These are phyloP conservation scores for Arctia plantaginis DNA, from an alignment of 2,888 invertebrate genomes.

Conservation along the genomic window DNA sequence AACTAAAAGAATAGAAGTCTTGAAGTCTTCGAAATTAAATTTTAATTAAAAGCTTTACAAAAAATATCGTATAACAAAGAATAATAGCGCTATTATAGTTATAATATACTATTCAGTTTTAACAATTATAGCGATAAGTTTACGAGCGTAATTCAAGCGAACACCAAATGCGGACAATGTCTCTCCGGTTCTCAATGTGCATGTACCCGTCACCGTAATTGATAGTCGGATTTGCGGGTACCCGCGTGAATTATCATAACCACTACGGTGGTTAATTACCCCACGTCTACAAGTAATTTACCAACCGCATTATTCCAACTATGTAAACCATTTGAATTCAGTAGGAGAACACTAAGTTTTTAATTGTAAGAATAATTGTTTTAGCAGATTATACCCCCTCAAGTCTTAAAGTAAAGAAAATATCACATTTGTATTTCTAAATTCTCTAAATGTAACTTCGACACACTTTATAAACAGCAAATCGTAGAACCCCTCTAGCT, in stretches of 20 bases:
- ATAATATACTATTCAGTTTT: not conserved
- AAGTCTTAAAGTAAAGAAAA: not conserved
- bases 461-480: too few species aligned
- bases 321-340: conserved; percentile 37
- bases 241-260: conserved; percentile 79
- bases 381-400: not conserved
- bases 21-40: not conserved
- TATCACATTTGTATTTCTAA: not conserved
- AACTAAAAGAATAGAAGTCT: not conserved
- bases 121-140: not conserved
- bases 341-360: not conserved
- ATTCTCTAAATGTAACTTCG: not conserved
- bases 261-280: conserved; percentile 76
- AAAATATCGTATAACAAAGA: not conserved
- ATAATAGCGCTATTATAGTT: not conserved
- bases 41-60: not conserved
- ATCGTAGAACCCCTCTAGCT: too few species aligned
- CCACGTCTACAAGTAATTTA: conserved; percentile 63
- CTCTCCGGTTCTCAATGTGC: conserved; percentile 46
- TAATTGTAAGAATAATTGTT: not conserved
- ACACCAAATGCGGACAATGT: conserved; percentile 36
- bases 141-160: not conserved
- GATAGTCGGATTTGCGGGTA: conserved; percentile 74
- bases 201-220: conserved; percentile 77
- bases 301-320: conserved; percentile 61